phyloP scores from a whole-genome alignment of 2,888 invertebrate genomes.

The Dasypolia templi region DNA sequence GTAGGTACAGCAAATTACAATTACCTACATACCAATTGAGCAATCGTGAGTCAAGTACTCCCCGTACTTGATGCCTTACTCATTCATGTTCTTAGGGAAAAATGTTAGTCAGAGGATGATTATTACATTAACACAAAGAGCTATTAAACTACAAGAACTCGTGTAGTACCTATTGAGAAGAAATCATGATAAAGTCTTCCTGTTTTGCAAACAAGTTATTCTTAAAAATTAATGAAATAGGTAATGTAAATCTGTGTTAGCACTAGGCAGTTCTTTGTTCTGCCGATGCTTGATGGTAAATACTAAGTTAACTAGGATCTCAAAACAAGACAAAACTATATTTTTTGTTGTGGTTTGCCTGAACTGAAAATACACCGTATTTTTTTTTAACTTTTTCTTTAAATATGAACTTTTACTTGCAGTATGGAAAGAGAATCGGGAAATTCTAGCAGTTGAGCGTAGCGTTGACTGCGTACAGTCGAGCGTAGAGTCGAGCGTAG shows the following conservation, averaged over 20 bases:
- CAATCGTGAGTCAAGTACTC: slow-evolving; percentile 26
- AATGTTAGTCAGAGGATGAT: slow-evolving; percentile 36
- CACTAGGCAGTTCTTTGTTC: neutral
- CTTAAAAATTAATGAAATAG: neutral
- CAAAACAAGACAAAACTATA: neutral
- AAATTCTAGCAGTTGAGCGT: neutral
- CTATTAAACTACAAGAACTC: slow-evolving; percentile 32
- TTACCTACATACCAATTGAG: slow-evolving; percentile 27
- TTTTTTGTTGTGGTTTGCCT: neutral
- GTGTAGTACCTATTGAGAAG: neutral
- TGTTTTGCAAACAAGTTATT: neutral
- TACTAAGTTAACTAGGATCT: neutral
- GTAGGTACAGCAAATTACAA: slow-evolving; percentile 51
- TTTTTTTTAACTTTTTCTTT: neutral
- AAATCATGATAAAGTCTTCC: slow-evolving; percentile 6
- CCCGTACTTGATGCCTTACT: slow-evolving; percentile 34
- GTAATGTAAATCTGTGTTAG: neutral
- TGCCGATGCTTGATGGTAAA: neutral
- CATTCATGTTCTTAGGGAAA: slow-evolving; percentile 50
- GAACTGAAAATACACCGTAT: neutral
- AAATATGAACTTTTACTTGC: neutral
- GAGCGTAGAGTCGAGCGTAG: neutral
- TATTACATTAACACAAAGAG: slow-evolving; percentile 14
- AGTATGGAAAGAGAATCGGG: neutral
- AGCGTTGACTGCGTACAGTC: neutral